These are phyloP conservation scores for Galerucella pusilla DNA, from an alignment of 2,888 invertebrate genomes.

Conservation along the genomic window DNA sequence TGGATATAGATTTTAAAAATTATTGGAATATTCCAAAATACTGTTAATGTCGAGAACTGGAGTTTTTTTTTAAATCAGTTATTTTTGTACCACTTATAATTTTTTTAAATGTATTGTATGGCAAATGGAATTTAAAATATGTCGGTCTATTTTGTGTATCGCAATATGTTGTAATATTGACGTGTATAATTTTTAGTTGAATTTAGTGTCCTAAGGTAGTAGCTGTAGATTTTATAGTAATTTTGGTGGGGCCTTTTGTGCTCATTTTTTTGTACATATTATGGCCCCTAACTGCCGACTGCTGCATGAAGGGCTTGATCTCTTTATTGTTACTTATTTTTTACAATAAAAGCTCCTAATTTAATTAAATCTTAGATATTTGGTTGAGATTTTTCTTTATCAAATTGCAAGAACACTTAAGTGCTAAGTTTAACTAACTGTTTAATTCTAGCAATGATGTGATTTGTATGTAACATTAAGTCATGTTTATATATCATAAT, in stretches of 20 bases:
- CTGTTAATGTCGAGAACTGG: neutral
- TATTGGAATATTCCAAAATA: neutral
- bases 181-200: conserved; percentile 37
- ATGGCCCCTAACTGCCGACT: conserved; percentile 57
- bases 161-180: conserved; percentile 38
- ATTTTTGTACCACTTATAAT: neutral
- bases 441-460: conserved; percentile 63
- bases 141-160: conserved; percentile 8
- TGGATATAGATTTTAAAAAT: neutral
- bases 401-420: conserved; percentile 43
- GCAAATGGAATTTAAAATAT: neutral
- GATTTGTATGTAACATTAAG: conserved; percentile 64
- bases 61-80: neutral
- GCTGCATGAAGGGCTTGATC: conserved; percentile 59
- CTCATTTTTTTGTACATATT: conserved; percentile 54
- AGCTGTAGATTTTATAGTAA: conserved; percentile 49
- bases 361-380: conserved; percentile 37
- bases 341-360: conserved; percentile 45
- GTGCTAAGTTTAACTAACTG: conserved; percentile 56
- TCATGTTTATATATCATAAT: conserved; percentile 63
- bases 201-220: conserved; percentile 38
- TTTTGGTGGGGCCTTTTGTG: conserved; percentile 52
- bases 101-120: neutral
- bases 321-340: conserved; percentile 58
- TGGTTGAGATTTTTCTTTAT: conserved; percentile 37